These are phyloP conservation scores for Gastrophysa polygoni DNA, from an alignment of 2,888 invertebrate species.

Conservation along the genomic window DNA sequence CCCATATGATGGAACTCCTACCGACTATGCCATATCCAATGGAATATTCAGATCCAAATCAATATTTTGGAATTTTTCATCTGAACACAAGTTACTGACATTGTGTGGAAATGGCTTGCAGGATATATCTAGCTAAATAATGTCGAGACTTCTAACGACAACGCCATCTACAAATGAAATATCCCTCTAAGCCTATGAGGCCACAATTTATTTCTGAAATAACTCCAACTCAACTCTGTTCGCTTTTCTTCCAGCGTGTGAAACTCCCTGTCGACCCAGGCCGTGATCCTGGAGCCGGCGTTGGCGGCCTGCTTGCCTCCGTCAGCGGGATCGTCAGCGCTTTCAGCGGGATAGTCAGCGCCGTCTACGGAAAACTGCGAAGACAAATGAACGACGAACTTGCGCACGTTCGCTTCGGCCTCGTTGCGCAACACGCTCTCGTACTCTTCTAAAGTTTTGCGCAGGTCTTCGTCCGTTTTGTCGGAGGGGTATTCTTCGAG, in stretches of 20 bases:
- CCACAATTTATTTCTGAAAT: not conserved
- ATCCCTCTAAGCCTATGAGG: not conserved
- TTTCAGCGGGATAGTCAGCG: constrained; percentile 28
- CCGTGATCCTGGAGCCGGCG: constrained; percentile 65
- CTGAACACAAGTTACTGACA: too few relatives aligned
- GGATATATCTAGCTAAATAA: too few relatives aligned
- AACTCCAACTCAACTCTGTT: constrained; percentile 50
- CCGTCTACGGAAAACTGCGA: constrained; percentile 58
- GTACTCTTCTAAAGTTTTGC: constrained; percentile 46
- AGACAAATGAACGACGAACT: constrained; percentile 66
- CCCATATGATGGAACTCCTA: too few relatives aligned
- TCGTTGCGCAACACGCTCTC: constrained; percentile 44
- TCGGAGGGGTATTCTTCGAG: constrained; percentile 34
- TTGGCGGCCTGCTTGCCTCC: constrained; percentile 63
- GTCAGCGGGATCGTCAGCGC: constrained; percentile 54
- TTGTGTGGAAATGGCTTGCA: too few relatives aligned
- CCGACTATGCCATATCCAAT: too few relatives aligned
- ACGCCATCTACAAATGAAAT: too few relatives aligned
- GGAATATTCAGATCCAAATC: too few relatives aligned
- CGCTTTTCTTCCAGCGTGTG: constrained; percentile 72
- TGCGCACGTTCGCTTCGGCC: constrained; percentile 54
- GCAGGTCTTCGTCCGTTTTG: constrained; percentile 32
- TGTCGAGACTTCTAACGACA: too few relatives aligned
- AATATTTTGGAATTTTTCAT: too few relatives aligned
- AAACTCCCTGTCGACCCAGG: constrained; percentile 65